Conservation (phyloP, 2,888 invertebrate species). For the Sinotaia quadrata region DNA sequence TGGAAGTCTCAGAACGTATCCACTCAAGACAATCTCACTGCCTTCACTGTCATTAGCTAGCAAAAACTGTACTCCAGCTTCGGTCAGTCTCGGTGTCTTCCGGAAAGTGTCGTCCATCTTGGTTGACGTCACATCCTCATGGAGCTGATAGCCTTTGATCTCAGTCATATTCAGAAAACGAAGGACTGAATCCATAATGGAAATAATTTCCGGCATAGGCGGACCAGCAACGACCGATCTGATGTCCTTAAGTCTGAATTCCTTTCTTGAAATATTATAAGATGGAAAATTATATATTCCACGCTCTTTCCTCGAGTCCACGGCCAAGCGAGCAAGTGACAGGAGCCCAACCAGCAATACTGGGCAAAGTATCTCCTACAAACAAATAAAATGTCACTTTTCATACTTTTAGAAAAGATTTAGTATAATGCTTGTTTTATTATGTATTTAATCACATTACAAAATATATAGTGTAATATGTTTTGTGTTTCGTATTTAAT, state of each 20-base stretch:
- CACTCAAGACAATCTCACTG: not conserved
- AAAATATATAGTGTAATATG: too few relatives aligned
- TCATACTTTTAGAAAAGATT: too few relatives aligned
- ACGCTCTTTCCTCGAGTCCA: not conserved
- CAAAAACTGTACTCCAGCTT: slow-evolving; percentile 9
- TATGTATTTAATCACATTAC: too few relatives aligned
- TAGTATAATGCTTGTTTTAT: too few relatives aligned
- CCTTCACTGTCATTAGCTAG: not conserved
- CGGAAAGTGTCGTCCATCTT: not conserved
- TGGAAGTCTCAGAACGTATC: slow-evolving; percentile 14
- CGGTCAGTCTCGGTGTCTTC: not conserved
- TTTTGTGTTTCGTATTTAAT: too few relatives aligned
- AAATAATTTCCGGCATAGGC: not conserved
- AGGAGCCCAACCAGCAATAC: slow-evolving; percentile 7
- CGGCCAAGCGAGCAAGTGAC: not conserved
- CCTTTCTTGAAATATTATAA: not conserved
- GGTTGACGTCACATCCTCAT: not conserved
- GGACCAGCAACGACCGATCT: slow-evolving; percentile 8
- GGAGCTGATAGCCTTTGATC: not conserved
- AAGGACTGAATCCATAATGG: slow-evolving; percentile 14
- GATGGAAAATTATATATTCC: not conserved
- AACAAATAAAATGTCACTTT: too few relatives aligned
- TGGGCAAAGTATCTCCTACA: slow-evolving; percentile 9
- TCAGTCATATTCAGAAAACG: not conserved
- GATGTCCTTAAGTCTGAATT: not conserved